Evolutionary conservation across 2,797 vertebrate species (phyloP), one percentile per base, ranked within the genome.

Genomic region (Dipus sagitta): DNA sequence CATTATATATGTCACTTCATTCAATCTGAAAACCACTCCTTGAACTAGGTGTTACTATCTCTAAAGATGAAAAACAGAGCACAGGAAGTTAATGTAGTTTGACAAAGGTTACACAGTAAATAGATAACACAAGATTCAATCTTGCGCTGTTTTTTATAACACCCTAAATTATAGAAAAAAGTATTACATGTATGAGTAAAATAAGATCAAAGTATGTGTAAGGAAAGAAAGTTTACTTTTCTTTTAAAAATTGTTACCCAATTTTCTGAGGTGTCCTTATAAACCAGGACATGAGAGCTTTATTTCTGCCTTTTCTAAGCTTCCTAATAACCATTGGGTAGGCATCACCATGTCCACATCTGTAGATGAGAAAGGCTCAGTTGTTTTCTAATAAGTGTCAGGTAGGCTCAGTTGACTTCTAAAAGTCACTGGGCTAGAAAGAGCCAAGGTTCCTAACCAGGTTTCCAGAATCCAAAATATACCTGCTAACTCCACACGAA

Each of bases 21-120:
- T 91, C 75, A 34, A 93, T 82, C 75, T 72, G 78, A 58, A 94
- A 91, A 80, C 58, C 54, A 93, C 12, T 86, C 52, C 64, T 88
- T 90, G 32, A 91, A 54, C 26, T 71, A 75, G 32, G 64, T 64
- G 65, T 70, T 89, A 91, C 52, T n/a, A 70, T 32, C 52, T 79
- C 52, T 24, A 90, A 71, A 90, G 74, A 85, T 15, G 38, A 74
- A 76, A 93, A 93, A 89, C 28, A 90, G 77, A 47, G 10, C 76
- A 90, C 26, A 72, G 68, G 52, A 79, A 75, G n/a, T 28, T 28
- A 12, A 91, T 92, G 32, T 72, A 90, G 88, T 67, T 26, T 52
- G 67, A 88, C 34, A 78, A 68, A 64, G 62, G 34, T 77, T 30
- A 65, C 26, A 80, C 0, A 72, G 21, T 68, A 86, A 80, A 64